Conservation (phyloP, 30 jellyfish, hydroid and myxozoan species). For the Hydra vulgaris region DNA sequence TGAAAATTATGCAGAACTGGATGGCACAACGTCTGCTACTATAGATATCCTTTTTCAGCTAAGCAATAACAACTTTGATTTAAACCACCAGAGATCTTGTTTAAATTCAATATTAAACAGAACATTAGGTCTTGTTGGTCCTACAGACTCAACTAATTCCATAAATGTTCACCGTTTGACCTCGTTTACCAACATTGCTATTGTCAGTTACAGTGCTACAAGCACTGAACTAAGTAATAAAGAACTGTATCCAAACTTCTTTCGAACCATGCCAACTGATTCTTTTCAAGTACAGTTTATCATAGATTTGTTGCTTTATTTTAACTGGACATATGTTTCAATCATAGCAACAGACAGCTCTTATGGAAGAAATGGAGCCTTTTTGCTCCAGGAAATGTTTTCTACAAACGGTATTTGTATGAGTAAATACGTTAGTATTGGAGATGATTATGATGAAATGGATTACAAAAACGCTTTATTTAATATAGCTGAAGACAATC, state of each 20-base stretch:
- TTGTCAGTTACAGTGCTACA: constrained; percentile 28
- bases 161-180: constrained; percentile 1
- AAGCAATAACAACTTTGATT: neutral
- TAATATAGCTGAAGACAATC: neutral
- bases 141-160: constrained; percentile 16
- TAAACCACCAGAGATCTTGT: neutral
- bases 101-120: constrained; percentile 2
- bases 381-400: constrained; percentile 5
- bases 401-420: neutral
- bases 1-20: neutral
- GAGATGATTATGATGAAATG: neutral
- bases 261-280: constrained; percentile 28
- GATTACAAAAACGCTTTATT: neutral
- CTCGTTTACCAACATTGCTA: neutral
- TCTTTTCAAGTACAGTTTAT: constrained; percentile 14
- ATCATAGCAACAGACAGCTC: constrained; percentile 17
- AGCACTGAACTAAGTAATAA: constrained; percentile 9
- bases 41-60: neutral
- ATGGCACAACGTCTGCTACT: constrained; percentile 10
- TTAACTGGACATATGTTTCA: constrained; percentile 24
- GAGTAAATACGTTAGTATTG: neutral
- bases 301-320: constrained; percentile 7
- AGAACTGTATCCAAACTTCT: constrained; percentile 19
- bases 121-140: constrained; percentile 28
- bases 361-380: constrained; percentile 27